These are phyloP conservation scores for Hydrolagus colliei DNA, from an alignment of 2,797 vertebrate genomes.

Conservation along the genomic window DNA sequence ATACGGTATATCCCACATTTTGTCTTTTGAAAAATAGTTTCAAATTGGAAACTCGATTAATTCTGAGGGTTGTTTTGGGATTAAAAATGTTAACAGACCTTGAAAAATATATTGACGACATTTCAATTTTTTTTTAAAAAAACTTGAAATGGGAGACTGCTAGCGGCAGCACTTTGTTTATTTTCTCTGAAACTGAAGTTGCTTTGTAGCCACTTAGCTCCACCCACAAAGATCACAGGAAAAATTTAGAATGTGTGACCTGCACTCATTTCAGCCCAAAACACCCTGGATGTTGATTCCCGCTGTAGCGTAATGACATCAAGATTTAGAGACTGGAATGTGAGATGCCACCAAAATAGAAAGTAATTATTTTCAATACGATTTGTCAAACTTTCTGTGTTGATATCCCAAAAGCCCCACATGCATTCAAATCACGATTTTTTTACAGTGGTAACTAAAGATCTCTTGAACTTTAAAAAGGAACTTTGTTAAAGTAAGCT, in stretches of 20 bases:
- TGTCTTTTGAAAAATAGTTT: too few species aligned
- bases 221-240: neutral
- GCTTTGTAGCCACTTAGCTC: neutral
- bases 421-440: neutral
- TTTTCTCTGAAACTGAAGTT: conserved; percentile 3
- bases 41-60: neutral
- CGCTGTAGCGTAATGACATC: neutral
- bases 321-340: neutral
- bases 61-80: neutral
- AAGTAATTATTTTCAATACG: neutral
- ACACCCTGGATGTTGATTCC: neutral
- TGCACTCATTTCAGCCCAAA: neutral
- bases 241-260: neutral
- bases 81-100: neutral
- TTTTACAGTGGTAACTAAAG: too few species aligned
- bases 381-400: neutral
- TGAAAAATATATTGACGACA: neutral
- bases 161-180: neutral
- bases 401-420: neutral
- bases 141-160: neutral
- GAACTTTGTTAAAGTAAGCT: neutral
- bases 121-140: neutral
- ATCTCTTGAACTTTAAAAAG: neutral
- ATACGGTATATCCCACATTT: too few species aligned
- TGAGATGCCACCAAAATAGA: neutral